Conservation (phyloP, 2,797 vertebrate species). For the Columba guinea region DNA sequence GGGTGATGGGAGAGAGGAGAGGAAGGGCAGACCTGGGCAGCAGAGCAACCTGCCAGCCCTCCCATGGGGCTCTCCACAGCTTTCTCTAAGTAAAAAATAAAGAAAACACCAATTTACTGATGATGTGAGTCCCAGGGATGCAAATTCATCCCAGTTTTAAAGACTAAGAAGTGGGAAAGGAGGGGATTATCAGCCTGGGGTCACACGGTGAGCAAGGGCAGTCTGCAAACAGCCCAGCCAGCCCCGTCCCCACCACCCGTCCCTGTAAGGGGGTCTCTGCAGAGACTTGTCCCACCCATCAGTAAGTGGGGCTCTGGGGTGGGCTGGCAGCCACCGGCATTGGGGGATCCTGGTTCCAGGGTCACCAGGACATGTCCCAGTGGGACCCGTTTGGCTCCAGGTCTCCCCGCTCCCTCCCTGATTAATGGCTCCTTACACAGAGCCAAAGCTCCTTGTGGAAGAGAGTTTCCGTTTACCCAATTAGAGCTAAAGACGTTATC, state of each 20-base stretch:
- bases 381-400: fast-evolving
- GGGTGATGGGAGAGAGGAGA: too few relatives aligned
- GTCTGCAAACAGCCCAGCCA: not conserved
- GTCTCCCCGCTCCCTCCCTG: not conserved
- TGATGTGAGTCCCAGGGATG: not conserved
- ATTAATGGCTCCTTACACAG: constrained; percentile 11
- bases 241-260: not conserved
- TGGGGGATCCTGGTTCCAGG: not conserved
- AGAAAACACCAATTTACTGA: not conserved
- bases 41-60: not conserved
- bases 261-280: fast-evolving
- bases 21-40: not conserved
- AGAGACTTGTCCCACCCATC: not conserved
- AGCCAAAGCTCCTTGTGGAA: not conserved
- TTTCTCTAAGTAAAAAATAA: not conserved
- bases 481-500: constrained; percentile 23
- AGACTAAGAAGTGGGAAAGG: not conserved
- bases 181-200: not conserved
- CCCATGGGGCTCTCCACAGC: not conserved
- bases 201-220: not conserved
- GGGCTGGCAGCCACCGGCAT: not conserved
- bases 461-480: constrained; percentile 1
- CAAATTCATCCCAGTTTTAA: not conserved
- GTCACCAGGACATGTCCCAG: fast-evolving
- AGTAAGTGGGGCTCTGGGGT: fast-evolving